Base-by-base conservation (phyloP, 2,797 vertebrate species). In the Octomys mimax region DNA sequence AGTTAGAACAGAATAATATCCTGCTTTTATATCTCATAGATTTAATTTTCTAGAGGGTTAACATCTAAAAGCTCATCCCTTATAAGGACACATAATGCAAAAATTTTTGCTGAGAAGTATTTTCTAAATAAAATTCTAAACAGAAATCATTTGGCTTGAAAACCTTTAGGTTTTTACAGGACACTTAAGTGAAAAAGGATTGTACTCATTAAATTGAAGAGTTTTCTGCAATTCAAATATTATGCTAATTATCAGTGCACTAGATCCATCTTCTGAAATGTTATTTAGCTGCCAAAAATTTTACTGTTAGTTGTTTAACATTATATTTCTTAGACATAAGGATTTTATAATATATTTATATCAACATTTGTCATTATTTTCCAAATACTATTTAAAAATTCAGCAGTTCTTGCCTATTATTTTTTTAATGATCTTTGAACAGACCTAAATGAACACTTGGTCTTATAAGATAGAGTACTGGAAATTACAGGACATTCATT, bases 191-290 rank as follows among this genome's bases (percentile, higher is more conserved):
- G 85, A 89, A 92, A 95, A 95, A 94, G 89, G 81, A 95, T 64
- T 80, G 59, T 88, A 95, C 73, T 96, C 70, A 87, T 97, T 97
- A 89, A 97, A 96, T 39, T 96, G 64, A 97, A 96, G 90, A 89
- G 94, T 54, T 92, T 95, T 87, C 89, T 6, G 96, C 84, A 95
- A 98, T 98, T 94, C 77, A 98, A 88, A 87, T 89, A 96, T 95
- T 97, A 98, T 96, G 94, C 81, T 98, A 98, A 98, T 95, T 96
- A 95, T 92, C 73, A 77, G 39, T 96, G 83, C 24, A 96, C 49
- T 86, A 97, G 83, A 91, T 95, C 89, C 54, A 52, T 52, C 75
- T 97, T 92, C 80, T 96, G 87, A 61, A 96, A 94, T 57, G 90
- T 97, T 59, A 92, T 87, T 91, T 95, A 87, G 83, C 90, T 93